Evolutionary conservation across 1,140 invertebrate genomes (phyloP).

Genomic region (Bombus balteatus): DNA sequence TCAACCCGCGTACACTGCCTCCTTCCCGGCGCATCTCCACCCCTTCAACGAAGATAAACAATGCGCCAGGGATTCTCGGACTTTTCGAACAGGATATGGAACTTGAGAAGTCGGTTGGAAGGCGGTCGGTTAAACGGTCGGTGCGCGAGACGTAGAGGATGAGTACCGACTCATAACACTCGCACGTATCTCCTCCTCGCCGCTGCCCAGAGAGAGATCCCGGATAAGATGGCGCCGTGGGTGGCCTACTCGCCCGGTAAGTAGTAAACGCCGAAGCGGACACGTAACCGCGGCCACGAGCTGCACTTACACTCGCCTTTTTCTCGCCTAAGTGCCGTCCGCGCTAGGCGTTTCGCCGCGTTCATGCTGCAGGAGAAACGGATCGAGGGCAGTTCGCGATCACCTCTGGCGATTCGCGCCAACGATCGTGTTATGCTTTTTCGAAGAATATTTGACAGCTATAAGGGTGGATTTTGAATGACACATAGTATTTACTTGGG

Average conservation of each 20-base stretch:
- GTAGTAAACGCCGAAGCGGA: slow-evolving; percentile 71
- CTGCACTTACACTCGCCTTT: slow-evolving; percentile 58
- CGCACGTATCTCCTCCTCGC: slow-evolving; percentile 63
- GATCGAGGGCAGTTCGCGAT: slow-evolving; percentile 45
- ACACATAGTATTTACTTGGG: too few species aligned
- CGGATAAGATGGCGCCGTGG: slow-evolving; percentile 80
- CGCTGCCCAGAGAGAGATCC: slow-evolving; percentile 66
- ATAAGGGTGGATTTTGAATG: too few species aligned
- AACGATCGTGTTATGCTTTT: not conserved
- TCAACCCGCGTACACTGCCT: slow-evolving; percentile 47
- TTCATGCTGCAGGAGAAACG: not conserved
- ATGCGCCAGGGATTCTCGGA: slow-evolving; percentile 67
- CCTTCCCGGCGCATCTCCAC: slow-evolving; percentile 37
- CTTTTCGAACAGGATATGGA: slow-evolving; percentile 79
- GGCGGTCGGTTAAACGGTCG: slow-evolving; percentile 54
- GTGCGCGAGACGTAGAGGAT: slow-evolving; percentile 55
- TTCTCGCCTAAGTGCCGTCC: slow-evolving; percentile 55
- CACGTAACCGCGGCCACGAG: slow-evolving; percentile 65
- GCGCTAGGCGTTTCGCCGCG: not conserved
- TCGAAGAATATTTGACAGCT: slow-evolving; percentile 6
- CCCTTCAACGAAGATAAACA: slow-evolving; percentile 65
- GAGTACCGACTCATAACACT: slow-evolving; percentile 76
- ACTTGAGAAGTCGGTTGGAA: slow-evolving; percentile 76
- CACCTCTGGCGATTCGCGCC: not conserved
- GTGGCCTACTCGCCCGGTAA: slow-evolving; percentile 75